These are phyloP conservation scores for Melanaphis sacchari DNA, from an alignment of 1,140 invertebrate genomes.

Conservation along the genomic window DNA sequence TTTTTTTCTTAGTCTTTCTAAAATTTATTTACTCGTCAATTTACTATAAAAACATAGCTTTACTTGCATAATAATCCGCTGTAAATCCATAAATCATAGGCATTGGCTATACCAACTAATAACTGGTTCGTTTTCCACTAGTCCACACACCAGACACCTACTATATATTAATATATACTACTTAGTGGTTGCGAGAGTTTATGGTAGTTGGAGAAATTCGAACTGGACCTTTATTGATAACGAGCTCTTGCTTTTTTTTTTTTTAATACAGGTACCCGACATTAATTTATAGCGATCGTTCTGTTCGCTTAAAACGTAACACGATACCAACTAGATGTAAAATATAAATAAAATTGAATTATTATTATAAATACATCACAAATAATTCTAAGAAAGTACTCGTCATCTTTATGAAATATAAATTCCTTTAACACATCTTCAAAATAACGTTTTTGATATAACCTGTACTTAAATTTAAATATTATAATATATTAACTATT, in stretches of 20 bases:
- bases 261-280: background rate
- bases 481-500: background rate
- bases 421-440: background rate
- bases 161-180: background rate
- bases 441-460: background rate
- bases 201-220: background rate
- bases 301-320: background rate
- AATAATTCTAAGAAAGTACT: background rate
- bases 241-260: background rate
- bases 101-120: background rate
- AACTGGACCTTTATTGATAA: slow-evolving; percentile 34
- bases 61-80: background rate
- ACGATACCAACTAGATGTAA: slow-evolving; percentile 9
- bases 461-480: background rate
- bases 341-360: background rate
- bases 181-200: background rate
- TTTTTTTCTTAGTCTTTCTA: background rate
- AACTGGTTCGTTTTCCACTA: slow-evolving; percentile 15
- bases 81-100: background rate
- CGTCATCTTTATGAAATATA: background rate
- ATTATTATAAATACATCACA: background rate
- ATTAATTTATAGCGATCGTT: slow-evolving; percentile 23
- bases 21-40: background rate
- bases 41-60: background rate
- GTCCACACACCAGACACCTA: background rate